These are phyloP conservation scores for Coelogynopora nodosa DNA, from an alignment of 2,888 invertebrate genomes.

Conservation along the genomic window DNA sequence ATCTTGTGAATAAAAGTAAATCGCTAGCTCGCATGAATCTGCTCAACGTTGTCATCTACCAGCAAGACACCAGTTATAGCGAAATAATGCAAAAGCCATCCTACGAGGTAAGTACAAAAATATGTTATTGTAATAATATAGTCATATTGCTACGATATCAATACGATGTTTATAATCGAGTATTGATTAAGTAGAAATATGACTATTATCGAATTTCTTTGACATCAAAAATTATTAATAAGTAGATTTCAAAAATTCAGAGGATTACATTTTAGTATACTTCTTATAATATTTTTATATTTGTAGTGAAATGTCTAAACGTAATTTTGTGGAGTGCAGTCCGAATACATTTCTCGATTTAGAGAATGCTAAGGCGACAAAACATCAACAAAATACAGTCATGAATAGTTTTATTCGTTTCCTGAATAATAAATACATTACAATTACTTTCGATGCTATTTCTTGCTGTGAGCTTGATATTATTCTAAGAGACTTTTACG, in stretches of 20 bases:
- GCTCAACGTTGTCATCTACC: background rate
- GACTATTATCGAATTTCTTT: background rate
- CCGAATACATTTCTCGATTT: background rate
- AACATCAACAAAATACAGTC: slow-evolving; percentile 19
- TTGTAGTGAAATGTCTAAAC: background rate
- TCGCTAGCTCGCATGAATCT: background rate
- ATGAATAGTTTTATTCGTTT: slow-evolving; percentile 12
- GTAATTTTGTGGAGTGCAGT: background rate
- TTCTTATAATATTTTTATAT: background rate
- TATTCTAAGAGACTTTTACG: slow-evolving; percentile 22
- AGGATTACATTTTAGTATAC: background rate
- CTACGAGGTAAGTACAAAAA: background rate
- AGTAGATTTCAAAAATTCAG: background rate
- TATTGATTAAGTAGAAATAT: background rate
- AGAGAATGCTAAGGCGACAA: background rate
- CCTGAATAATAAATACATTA: slow-evolving; percentile 11
- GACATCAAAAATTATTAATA: background rate
- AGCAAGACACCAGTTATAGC: background rate
- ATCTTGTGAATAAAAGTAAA: background rate
- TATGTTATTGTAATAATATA: no score
- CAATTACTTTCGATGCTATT: background rate
- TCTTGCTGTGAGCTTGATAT: slow-evolving; percentile 25
- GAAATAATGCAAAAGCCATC: background rate
- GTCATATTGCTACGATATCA: no score
- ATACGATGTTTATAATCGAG: background rate